Evolutionary conservation across 2,113 vertebrate species (phyloP), one percentile per base, ranked within the genome.

Genomic region (Lophotis ruficrista): DNA sequence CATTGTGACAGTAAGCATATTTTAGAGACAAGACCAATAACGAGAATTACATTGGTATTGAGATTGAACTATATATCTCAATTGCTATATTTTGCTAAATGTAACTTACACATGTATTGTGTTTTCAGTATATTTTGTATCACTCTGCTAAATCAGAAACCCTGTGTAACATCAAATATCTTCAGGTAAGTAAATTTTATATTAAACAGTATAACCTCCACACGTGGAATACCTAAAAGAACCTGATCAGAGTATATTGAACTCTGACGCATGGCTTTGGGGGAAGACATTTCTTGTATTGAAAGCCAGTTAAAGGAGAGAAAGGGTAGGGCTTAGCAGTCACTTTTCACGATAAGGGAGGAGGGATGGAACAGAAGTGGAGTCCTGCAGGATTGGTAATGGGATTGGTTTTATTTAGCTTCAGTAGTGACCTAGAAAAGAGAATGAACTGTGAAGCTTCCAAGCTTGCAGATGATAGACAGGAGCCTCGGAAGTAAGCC

Each of bases 91-190:
- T 47, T 83, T 33, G 7, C 38, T 5, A 65, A 69, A n/a, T 1
- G 0, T 79, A 53, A 43, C 31, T 88, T 69, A 37, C 1, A 28
- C 1, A 0, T 48, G 1, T 56, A 21, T 48, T 35, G 4, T 76
- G 23, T 50, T 91, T 83, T 72, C 31, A 18, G 43, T 54, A 30
- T 54, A 31, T 62, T 48, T 45, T 61, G 9, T 41, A 17, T 71
- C 7, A 25, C 4, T 56, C 18, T 53, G 27, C 13, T 83, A 68
- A 53, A 83, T 66, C n/a, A 54, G 56, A 89, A 70, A 71, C 14
- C 2, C 21, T 7, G 2, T 24, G 10, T 37, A 16, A 14, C 38
- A 41, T 60, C 16, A 85, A 35, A 38, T 31, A 54, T 53, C 25
- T 86, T 25, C 28, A 73, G 24, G 19, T 61, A 65, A 47, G 22